Evolutionary conservation across 2,113 vertebrate genomes (phyloP), one percentile per base, ranked within the genome.

Genomic region (Stercorarius parasiticus): DNA sequence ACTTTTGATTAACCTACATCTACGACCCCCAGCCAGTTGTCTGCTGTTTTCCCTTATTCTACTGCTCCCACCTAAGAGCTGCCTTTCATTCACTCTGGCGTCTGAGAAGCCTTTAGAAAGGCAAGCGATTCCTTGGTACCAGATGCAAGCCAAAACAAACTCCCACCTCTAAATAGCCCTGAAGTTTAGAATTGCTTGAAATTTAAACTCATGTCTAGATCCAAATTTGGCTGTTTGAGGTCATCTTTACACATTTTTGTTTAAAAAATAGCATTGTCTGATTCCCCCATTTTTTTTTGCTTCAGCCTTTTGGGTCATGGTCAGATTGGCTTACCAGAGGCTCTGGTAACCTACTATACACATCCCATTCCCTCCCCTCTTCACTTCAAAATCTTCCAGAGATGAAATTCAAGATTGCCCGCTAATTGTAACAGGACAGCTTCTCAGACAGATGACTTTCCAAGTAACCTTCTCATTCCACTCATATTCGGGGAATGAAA

Each of bases 391-490:
- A 78, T 86, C 84, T 87, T 95, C 86, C 88, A 86, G 85, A 95
- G 91, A 97, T 96, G 96, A 97, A 98, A 98, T 93, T 95, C 93
- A 96, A 97, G 94, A 98, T 94, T 96, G 70, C 81, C 76, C 9
- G 1, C 88, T 96, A 97, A 97, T 91, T 94, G 82, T 78, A 96
- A 88, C 94, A 97, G 95, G 92, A 97, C 89, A 97, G 78, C 93
- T 96, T 97, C 97, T 98, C 96, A 98, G 95, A 98, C 95, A 92
- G 93, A 83, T 92, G 95, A 96, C 92, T 97, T 97, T 96, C 95
- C 94, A 97, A 97, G 77, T 95, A 97, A 96, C 95, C 93, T 97
- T 96, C 94, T 98, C 97, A 96, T 97, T 98, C 96, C 85, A 93
- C 86, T 97, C 95, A 90, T 96, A 93, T 96, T 97, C 81, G 2